These are phyloP conservation scores for Parazoanthus swiftii DNA, from an alignment of 92 coral and sea anemone genomes.

Conservation along the genomic window DNA sequence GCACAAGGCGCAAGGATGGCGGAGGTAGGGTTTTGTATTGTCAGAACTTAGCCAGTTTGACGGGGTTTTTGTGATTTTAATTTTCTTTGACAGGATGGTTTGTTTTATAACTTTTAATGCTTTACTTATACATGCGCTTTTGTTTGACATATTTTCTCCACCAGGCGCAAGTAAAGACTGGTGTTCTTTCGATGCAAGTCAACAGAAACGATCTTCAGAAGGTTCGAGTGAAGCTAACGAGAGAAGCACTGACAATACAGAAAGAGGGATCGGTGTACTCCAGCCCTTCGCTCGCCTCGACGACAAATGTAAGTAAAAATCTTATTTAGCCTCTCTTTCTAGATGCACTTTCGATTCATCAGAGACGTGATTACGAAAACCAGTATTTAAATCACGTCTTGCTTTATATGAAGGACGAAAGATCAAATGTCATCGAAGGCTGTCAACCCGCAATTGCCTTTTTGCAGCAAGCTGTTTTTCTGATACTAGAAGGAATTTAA, in stretches of 20 bases:
- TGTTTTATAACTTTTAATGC: not conserved
- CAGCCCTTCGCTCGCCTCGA: not conserved
- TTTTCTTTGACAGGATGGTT: not conserved
- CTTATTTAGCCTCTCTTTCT: not conserved
- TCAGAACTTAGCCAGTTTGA: not conserved
- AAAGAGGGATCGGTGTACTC: conserved; percentile 64
- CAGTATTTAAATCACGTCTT: not conserved
- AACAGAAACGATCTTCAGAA: conserved; percentile 78
- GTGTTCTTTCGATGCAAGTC: conserved; percentile 90
- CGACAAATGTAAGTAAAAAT: conserved; percentile 30
- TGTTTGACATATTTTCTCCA: not conserved
- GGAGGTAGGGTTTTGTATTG: conserved; percentile 23
- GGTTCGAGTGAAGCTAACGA: conserved; percentile 84
- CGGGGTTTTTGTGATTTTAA: not conserved
- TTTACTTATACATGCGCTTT: not conserved
- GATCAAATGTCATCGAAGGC: conserved; percentile 22
- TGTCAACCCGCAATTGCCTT: not conserved
- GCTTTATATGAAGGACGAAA: not conserved
- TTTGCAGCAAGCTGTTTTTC: conserved; percentile 13
- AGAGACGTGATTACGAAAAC: not conserved
- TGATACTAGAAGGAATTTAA: not conserved
- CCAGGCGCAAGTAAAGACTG: conserved; percentile 70
- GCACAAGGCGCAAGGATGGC: conserved; percentile 33
- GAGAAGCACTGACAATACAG: conserved; percentile 87
- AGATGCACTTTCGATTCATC: not conserved